Evolutionary conservation across 2,888 invertebrate genomes (phyloP).

Genomic region (Eupeodes latifasciatus): DNA sequence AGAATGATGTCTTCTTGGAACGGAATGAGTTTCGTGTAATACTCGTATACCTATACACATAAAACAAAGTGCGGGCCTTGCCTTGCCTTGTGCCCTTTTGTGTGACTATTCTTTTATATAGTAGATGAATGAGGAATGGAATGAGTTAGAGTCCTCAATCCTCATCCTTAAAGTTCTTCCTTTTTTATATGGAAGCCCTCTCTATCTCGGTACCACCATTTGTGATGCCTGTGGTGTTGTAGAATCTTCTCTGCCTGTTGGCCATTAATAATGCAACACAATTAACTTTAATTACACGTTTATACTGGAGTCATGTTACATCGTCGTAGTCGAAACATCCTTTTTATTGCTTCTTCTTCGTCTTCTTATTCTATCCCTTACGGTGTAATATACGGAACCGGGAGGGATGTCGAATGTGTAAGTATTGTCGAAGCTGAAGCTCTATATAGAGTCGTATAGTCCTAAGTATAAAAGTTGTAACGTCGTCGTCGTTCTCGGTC

Average conservation of each 20-base stretch:
- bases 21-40: conserved; percentile 3
- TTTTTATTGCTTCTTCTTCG: conserved; percentile 62
- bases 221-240: conserved; percentile 45
- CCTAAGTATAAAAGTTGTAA: too few relatives aligned
- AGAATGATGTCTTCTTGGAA: conserved; percentile 22
- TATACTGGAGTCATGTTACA: conserved; percentile 76
- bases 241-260: conserved; percentile 45
- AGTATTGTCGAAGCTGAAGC: background rate
- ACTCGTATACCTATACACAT: background rate
- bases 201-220: background rate
- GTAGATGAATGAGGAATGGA: conserved; percentile 8
- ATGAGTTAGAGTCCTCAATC: background rate
- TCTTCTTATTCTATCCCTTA: conserved; percentile 54
- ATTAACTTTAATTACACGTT: conserved; percentile 78
- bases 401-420: conserved; percentile 10
- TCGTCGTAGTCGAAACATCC: conserved; percentile 64
- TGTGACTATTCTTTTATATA: conserved; percentile 51
- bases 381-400: conserved; percentile 53
- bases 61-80: conserved; percentile 22
- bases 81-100: conserved; percentile 43
- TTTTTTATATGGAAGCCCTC: background rate
- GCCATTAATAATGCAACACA: conserved; percentile 77
- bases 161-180: conserved; percentile 18
- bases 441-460: background rate
- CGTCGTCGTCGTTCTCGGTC: too few relatives aligned